A percentile compares a stretch with the other conserved stretches of the same genome.
Conservation (phyloP, 2,888 invertebrate species). For the Panopea generosa region DNA sequence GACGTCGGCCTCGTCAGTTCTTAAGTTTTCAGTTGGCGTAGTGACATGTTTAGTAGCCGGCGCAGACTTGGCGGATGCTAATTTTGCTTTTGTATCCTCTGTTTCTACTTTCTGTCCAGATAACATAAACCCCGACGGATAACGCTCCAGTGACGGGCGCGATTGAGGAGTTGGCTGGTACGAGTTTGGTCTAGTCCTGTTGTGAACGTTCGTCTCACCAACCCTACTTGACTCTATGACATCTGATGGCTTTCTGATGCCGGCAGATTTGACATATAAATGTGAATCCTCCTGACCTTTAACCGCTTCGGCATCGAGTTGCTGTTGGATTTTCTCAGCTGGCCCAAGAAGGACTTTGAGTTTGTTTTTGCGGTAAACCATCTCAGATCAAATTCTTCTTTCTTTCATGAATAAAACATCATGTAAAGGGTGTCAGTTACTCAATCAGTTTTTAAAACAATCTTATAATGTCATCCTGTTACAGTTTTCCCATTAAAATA, state of each 20-base stretch:
- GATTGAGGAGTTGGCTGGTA: slow-evolving; percentile 18
- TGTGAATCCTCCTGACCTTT: slow-evolving; percentile 2
- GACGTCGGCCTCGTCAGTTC: too few species aligned
- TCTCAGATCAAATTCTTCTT: slow-evolving; percentile 8
- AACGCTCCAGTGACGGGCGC: slow-evolving; percentile 41
- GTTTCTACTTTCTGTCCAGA: slow-evolving; percentile 59
- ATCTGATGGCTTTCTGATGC: too few species aligned
- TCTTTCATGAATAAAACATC: not conserved
- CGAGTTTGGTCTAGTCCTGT: slow-evolving; percentile 57
- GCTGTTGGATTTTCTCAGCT: slow-evolving; percentile 14
- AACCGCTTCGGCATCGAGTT: slow-evolving; percentile 12
- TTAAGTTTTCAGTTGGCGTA: not conserved
- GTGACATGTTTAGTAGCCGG: not conserved
- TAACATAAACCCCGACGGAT: slow-evolving; percentile 59
- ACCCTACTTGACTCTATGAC: slow-evolving; percentile 43
- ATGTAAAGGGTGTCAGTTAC: too few species aligned
- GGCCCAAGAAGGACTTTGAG: slow-evolving; percentile 59
- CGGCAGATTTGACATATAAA: not conserved
- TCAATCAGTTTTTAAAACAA: too few species aligned
- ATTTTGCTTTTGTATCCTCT: slow-evolving; percentile 23
- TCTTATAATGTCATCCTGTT: not conserved
- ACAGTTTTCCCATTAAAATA: too few species aligned
- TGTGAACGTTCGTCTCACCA: slow-evolving; percentile 61
- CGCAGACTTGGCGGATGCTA: slow-evolving; percentile 22
- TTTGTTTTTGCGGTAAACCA: slow-evolving; percentile 52